Evolutionary conservation across 2,888 invertebrate genomes (phyloP).

Genomic region (Fissipunctia ypsillon): DNA sequence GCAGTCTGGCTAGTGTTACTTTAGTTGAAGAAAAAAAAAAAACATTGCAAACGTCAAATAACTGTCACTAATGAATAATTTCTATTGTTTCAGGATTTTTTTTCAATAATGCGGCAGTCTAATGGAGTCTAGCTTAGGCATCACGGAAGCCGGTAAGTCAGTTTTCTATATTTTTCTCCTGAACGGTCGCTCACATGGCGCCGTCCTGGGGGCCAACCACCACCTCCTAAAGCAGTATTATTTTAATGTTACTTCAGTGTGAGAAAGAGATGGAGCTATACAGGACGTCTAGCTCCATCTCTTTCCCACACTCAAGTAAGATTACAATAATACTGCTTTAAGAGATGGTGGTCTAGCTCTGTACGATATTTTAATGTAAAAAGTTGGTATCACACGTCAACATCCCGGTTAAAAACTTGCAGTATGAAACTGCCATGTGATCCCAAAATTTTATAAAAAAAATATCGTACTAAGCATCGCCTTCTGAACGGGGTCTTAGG

Average conservation of each 20-base stretch:
- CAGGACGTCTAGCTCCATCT: no score
- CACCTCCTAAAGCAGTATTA: no score
- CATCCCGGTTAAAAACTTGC: not conserved
- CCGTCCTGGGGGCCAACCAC: no score
- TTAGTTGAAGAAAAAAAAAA: not conserved
- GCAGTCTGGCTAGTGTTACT: not conserved
- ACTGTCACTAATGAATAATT: slow-evolving; percentile 21
- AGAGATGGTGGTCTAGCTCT: no score
- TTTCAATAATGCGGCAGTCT: slow-evolving; percentile 88
- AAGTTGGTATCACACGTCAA: not conserved
- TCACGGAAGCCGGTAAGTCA: slow-evolving; percentile 85
- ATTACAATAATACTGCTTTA: no score
- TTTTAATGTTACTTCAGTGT: no score
- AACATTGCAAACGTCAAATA: not conserved
- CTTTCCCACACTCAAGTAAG: no score
- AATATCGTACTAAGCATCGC: not conserved
- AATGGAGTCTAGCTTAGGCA: slow-evolving; percentile 86
- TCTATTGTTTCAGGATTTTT: slow-evolving; percentile 85
- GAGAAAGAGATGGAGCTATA: no score
- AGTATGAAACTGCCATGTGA: not conserved
- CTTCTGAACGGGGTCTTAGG: no score
- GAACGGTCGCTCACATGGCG: not conserved
- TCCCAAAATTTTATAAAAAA: no score
- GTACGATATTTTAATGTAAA: not conserved
- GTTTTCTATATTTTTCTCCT: slow-evolving; percentile 14